Conservation (phyloP, 2,113 vertebrate species). For the Lophius piscatorius region DNA sequence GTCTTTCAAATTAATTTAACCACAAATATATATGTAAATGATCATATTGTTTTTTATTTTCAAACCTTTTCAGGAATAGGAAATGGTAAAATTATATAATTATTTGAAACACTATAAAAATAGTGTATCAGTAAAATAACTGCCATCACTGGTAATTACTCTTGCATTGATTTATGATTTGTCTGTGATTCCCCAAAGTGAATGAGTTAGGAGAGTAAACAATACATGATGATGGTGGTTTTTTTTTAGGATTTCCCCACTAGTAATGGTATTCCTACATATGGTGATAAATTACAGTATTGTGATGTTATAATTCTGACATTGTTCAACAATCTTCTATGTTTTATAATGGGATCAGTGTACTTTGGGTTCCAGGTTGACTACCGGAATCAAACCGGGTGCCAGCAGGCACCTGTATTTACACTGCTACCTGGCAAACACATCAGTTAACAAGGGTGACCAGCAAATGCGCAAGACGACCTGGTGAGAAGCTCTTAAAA, state of each 20-base stretch:
- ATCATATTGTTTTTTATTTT: too few relatives aligned
- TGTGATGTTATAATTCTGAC: neutral
- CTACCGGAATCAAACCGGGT: neutral
- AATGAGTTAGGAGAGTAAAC: too few relatives aligned
- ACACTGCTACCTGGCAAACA: constrained; percentile 8
- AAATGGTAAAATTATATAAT: too few relatives aligned
- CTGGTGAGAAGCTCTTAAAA: constrained; percentile 64
- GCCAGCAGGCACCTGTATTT: neutral
- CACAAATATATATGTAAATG: too few relatives aligned
- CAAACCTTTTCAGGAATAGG: too few relatives aligned
- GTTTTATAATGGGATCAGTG: neutral
- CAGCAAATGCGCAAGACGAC: constrained; percentile 31
- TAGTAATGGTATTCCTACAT: neutral
- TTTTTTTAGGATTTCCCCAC: neutral
- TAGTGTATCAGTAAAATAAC: neutral
- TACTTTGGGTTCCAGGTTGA: neutral
- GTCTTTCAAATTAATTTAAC: too few relatives aligned
- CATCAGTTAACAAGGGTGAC: neutral
- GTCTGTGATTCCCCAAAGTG: neutral
- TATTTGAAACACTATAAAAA: too few relatives aligned
- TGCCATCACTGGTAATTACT: too few relatives aligned
- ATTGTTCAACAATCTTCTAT: neutral
- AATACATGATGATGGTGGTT: neutral
- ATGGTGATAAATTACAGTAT: neutral
- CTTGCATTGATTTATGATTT: too few relatives aligned